A percentile compares a stretch with the other conserved stretches of the same genome.
Evolutionary conservation across 1,140 invertebrate genomes (phyloP).

Genomic region (Oncopeltus fasciatus): DNA sequence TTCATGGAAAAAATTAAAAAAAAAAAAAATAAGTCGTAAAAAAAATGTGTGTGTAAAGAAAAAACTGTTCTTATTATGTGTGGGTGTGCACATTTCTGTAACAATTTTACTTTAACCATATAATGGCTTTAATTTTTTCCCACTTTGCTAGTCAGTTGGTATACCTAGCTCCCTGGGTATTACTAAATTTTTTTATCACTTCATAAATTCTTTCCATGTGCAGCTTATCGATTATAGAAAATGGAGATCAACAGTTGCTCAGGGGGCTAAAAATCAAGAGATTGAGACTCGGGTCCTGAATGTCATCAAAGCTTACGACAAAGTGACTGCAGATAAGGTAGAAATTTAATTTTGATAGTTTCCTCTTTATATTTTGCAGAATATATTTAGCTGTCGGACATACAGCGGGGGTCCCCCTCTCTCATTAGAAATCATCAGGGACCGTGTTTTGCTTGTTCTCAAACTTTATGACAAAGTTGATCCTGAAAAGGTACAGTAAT

Average conservation of each 20-base stretch:
- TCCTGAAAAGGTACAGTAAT: slow-evolving; percentile 71
- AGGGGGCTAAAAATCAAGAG: slow-evolving; percentile 30
- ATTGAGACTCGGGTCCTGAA: slow-evolving; percentile 58
- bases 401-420: slow-evolving; percentile 51
- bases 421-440: slow-evolving; percentile 64
- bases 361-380: slow-evolving; percentile 46
- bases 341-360: slow-evolving; percentile 25
- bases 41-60: not conserved
- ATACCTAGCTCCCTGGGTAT: not conserved
- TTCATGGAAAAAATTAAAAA: too few relatives aligned
- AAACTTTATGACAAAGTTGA: slow-evolving; percentile 94
- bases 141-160: not conserved
- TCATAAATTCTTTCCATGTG: slow-evolving; percentile 1
- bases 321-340: slow-evolving; percentile 65
- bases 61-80: not conserved
- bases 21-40: not conserved
- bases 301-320: slow-evolving; percentile 64
- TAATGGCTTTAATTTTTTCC: not conserved
- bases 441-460: slow-evolving; percentile 81
- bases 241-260: not conserved
- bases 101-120: not conserved
- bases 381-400: slow-evolving; percentile 38
- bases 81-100: not conserved
- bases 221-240: not conserved
- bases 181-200: not conserved